These are phyloP conservation scores for Rhegmatorhina hoffmannsi DNA, from an alignment of 2,113 vertebrate species.

Conservation along the genomic window DNA sequence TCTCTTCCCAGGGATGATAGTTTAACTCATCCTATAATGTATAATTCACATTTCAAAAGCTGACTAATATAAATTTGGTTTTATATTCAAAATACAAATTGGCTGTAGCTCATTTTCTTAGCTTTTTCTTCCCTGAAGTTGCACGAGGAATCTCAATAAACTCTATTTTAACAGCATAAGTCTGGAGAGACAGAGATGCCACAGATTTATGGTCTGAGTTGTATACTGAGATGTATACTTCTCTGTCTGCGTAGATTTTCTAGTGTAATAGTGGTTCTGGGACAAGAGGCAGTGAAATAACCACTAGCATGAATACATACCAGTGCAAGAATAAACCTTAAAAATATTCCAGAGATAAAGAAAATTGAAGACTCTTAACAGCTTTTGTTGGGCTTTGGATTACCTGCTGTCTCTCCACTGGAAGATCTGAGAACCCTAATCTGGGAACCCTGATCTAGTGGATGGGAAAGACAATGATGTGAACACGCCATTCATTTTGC, in stretches of 20 bases:
- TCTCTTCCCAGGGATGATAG: not conserved
- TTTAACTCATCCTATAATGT: not conserved
- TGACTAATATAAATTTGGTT: not conserved
- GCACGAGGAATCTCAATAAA: not conserved
- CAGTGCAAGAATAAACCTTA: not conserved
- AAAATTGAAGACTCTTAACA: not conserved
- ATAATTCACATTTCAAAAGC: constrained; percentile 12
- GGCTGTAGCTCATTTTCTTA: not conserved
- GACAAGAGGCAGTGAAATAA: not conserved
- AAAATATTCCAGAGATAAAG: not conserved
- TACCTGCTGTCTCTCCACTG: not conserved
- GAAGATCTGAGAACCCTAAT: not conserved
- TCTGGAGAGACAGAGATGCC: not conserved
- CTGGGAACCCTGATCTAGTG: not conserved
- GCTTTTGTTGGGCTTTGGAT: not conserved
- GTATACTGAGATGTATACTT: not conserved
- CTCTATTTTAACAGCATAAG: not conserved
- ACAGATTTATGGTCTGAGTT: not conserved
- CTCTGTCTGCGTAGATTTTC: not conserved
- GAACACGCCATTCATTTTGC: not conserved
- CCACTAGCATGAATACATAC: not conserved
- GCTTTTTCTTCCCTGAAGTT: not conserved
- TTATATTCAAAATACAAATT: not conserved
- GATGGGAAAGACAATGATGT: not conserved
- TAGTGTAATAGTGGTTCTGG: not conserved